Evolutionary conservation across 2,113 vertebrate species (phyloP).

Genomic region (Pituophis catenifer): DNA sequence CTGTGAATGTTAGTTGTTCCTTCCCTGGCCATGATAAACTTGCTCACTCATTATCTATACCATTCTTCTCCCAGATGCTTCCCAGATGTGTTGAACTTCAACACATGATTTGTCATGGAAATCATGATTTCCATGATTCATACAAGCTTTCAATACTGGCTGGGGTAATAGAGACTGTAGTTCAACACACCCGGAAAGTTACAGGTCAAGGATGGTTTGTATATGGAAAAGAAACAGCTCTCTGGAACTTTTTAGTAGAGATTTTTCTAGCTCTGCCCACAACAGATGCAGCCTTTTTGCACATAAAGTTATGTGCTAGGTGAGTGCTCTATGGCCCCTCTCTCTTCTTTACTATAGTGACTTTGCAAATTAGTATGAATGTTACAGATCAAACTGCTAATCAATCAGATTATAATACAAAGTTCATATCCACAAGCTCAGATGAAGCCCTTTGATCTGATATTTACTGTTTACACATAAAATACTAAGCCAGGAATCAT

Average conservation of each 20-base stretch:
- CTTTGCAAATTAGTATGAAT: neutral
- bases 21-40: neutral
- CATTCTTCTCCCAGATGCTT: neutral
- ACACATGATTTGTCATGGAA: neutral
- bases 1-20: neutral
- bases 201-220: neutral
- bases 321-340: neutral
- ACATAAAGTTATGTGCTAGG: neutral
- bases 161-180: neutral
- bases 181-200: neutral
- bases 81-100: neutral
- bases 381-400: neutral
- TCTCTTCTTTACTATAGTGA: neutral
- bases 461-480: neutral
- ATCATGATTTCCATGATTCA: neutral
- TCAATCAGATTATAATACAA: neutral
- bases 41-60: neutral
- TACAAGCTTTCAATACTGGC: neutral
- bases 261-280: neutral
- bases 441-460: neutral
- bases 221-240: neutral
- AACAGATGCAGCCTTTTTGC: neutral
- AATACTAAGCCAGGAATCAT: neutral
- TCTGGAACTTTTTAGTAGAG: neutral
- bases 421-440: neutral